Base-by-base conservation (phyloP, 2,797 vertebrate species). In the Parotocinclus haroldoi region DNA sequence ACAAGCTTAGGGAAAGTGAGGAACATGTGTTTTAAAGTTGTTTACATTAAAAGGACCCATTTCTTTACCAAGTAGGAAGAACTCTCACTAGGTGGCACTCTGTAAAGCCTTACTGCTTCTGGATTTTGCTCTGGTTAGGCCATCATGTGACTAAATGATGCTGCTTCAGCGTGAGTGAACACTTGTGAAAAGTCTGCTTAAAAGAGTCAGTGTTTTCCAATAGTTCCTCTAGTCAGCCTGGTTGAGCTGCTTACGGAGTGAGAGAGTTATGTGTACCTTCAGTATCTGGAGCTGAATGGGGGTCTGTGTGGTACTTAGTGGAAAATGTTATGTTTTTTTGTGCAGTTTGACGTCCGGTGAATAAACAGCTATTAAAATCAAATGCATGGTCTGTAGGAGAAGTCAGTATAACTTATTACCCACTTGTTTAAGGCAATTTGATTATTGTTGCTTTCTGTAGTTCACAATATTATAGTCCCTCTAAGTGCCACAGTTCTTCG, bases 301-400 rank as follows among this genome's bases (percentile, higher is more conserved):
- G 69, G 80, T 69, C 79, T 89, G 86, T 79, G 68, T 71, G 75
- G 55, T 38, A 72, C 69, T 12, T 68, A 76, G 76, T 64, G 65
- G 75, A 83, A 84, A 80, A 85, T 74, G 77, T 63, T 2, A 7
- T 71, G 58, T 75, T 59, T 67, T 57, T 82, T 76, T 84, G 81
- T 83, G 84, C 67, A 74, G 46, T 61, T 75, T 79, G 75, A 86
- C 82, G 78, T 68, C 81, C 57, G 59, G 70, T 77, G 76, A 87
- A 86, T 79, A 80, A 79, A 75, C 82, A 81, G 74, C 80, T 82
- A 80, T 79, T 85, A 60, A 80, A 86, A 83, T 76, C 76, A 79
- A 76, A 78, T 81, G 74, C 73, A 75, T 69, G 63, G 76, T 76
- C 79, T 84, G 52, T 69, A 73, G 62, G 72, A 65, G 46, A 63